These are phyloP conservation scores for Bovichtus diacanthus DNA, from an alignment of 2,797 vertebrate species.

Conservation along the genomic window DNA sequence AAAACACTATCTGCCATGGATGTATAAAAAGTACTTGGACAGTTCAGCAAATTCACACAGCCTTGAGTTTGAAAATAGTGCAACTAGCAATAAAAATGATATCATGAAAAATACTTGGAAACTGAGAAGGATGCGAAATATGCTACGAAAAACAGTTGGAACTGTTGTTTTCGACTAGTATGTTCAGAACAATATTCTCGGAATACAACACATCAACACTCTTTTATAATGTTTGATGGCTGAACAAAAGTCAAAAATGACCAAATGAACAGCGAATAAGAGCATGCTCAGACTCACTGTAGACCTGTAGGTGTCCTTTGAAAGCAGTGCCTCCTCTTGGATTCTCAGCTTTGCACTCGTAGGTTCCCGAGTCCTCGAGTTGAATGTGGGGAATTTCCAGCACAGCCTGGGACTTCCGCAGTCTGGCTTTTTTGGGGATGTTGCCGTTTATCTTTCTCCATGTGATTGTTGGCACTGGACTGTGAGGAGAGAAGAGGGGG, in stretches of 20 bases:
- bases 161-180: neutral
- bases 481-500: constrained; percentile 65
- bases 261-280: neutral
- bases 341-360: constrained; percentile 97
- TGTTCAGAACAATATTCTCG: neutral
- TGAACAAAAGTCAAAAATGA: neutral
- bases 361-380: constrained; percentile 93
- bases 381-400: constrained; percentile 97
- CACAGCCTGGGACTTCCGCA: constrained; percentile 96
- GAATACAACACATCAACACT: constrained; percentile 12
- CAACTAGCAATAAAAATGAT: neutral
- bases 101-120: constrained; percentile 19
- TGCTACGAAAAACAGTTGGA: neutral
- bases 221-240: constrained; percentile 15
- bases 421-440: constrained; percentile 94
- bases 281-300: constrained; percentile 88
- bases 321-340: constrained; percentile 93
- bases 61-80: constrained; percentile 23
- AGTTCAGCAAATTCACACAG: constrained; percentile 19
- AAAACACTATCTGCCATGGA: constrained; percentile 13
- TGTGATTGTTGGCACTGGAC: constrained; percentile 96
- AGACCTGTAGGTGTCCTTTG: constrained; percentile 95
- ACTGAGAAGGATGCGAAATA: neutral
- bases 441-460: constrained; percentile 97
- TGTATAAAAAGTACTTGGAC: constrained; percentile 30